Evolutionary conservation across 2,888 invertebrate species (phyloP).

Genomic region (Mongoloraphidia duomilia): DNA sequence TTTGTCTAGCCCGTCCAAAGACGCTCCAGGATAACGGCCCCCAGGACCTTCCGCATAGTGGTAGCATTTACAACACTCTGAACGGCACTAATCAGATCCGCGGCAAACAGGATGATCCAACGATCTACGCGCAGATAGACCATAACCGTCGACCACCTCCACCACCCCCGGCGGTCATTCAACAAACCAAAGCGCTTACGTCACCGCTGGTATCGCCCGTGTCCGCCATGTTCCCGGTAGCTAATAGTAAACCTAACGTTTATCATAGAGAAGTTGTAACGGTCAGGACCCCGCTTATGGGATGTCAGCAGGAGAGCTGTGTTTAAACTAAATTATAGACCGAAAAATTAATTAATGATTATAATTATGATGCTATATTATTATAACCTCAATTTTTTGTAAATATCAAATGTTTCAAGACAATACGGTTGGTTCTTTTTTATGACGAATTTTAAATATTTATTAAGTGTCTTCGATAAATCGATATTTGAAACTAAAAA

Average conservation of each 20-base stretch:
- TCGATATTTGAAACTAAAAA: too few species aligned
- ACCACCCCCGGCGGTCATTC: constrained; percentile 21
- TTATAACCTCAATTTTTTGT: too few species aligned
- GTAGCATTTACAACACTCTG: constrained; percentile 25
- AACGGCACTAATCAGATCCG: constrained; percentile 20
- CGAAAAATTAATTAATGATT: background rate
- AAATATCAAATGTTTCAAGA: too few species aligned
- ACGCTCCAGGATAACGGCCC: constrained; percentile 29
- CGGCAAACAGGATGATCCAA: constrained; percentile 41
- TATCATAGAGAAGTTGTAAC: constrained; percentile 52
- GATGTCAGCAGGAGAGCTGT: constrained; percentile 53
- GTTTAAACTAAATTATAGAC: constrained; percentile 33
- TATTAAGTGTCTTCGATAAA: too few species aligned
- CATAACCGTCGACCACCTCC: constrained; percentile 40
- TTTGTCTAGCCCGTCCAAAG: constrained; percentile 38
- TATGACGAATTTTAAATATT: too few species aligned
- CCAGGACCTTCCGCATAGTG: constrained; percentile 23
- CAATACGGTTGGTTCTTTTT: too few species aligned
- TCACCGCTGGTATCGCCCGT: constrained; percentile 33
- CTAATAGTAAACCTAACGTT: constrained; percentile 25
- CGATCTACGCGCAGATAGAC: constrained; percentile 62
- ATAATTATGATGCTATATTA: too few species aligned
- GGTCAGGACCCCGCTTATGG: constrained; percentile 54
- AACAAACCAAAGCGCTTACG: constrained; percentile 22
- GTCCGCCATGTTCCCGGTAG: constrained; percentile 25